Conservation (phyloP, 2,888 invertebrate genomes). For the Lasioglossum marginatum region DNA sequence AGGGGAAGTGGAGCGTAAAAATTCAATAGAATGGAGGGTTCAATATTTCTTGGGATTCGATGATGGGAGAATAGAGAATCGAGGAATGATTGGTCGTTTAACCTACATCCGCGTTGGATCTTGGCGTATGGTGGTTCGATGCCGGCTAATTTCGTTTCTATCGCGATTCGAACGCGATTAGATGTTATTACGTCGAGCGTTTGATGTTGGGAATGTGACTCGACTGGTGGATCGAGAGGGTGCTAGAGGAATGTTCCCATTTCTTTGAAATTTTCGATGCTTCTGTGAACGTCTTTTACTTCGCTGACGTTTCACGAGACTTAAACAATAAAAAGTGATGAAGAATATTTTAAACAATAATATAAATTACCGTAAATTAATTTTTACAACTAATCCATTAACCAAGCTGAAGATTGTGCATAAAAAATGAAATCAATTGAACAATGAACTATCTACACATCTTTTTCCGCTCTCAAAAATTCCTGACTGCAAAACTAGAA, state of each 20-base stretch:
- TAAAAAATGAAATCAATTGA: no score
- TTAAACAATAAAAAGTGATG: no score
- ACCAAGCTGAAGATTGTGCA: no score
- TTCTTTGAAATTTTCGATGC: background rate
- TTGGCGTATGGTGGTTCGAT: background rate
- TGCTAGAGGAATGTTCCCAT: background rate
- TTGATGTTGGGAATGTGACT: constrained; percentile 31
- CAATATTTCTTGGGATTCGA: constrained; percentile 31
- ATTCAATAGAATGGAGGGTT: constrained; percentile 39
- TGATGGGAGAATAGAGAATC: constrained; percentile 35
- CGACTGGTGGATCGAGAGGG: background rate
- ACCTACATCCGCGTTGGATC: constrained; percentile 39
- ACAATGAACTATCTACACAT: no score
- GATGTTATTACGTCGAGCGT: constrained; percentile 38
- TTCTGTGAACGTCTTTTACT: no score
- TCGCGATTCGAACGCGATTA: constrained; percentile 44
- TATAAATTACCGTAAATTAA: no score
- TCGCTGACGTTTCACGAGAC: no score
- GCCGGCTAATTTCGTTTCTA: constrained; percentile 39
- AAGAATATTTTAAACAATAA: no score
- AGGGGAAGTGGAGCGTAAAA: constrained; percentile 18
- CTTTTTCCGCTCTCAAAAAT: no score
- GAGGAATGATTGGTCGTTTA: constrained; percentile 48
- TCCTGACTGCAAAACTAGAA: no score
- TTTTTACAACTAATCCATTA: no score